phyloP scores from a whole-genome alignment of 23 tunicate genomes.

The Corella eumyota region DNA sequence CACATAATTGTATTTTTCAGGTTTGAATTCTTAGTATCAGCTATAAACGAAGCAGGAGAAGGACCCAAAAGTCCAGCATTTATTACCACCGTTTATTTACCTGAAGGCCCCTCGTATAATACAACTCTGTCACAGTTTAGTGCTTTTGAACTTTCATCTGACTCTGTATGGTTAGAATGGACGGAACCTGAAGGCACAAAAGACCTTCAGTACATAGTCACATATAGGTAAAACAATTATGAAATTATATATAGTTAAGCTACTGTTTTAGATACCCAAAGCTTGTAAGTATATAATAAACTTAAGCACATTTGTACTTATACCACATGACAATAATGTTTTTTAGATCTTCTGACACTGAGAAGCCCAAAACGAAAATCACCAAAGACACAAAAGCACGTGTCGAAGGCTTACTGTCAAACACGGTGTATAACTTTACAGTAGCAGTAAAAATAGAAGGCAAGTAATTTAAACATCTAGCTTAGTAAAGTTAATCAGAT shows the following conservation, averaged over 20 bases:
- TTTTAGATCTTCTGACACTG: slow-evolving; percentile 3
- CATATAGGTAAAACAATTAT: no score
- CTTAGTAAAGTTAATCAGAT: no score
- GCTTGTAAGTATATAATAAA: no score
- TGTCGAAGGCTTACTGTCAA: slow-evolving; percentile 17
- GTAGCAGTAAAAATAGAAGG: no score
- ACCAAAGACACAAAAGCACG: background rate
- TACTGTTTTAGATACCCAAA: no score
- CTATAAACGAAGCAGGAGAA: slow-evolving; percentile 54
- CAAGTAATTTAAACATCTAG: no score
- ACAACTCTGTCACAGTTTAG: slow-evolving; percentile 26
- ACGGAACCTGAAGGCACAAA: slow-evolving; percentile 15
- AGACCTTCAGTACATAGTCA: background rate
- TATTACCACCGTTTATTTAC: slow-evolving; percentile 17
- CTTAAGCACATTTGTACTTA: no score
- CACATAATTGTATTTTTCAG: slow-evolving; percentile 8
- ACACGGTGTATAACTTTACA: slow-evolving; percentile 57
- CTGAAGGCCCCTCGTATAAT: slow-evolving; percentile 11
- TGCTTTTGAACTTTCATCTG: slow-evolving; percentile 39
- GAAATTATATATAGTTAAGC: no score
- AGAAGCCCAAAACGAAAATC: slow-evolving; percentile 3
- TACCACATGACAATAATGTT: no score
- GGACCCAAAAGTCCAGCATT: slow-evolving; percentile 48
- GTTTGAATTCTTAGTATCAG: slow-evolving; percentile 68
- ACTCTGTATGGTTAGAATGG: slow-evolving; percentile 71